Conservation (phyloP, 2,113 vertebrate genomes). For the Turnix velox region DNA sequence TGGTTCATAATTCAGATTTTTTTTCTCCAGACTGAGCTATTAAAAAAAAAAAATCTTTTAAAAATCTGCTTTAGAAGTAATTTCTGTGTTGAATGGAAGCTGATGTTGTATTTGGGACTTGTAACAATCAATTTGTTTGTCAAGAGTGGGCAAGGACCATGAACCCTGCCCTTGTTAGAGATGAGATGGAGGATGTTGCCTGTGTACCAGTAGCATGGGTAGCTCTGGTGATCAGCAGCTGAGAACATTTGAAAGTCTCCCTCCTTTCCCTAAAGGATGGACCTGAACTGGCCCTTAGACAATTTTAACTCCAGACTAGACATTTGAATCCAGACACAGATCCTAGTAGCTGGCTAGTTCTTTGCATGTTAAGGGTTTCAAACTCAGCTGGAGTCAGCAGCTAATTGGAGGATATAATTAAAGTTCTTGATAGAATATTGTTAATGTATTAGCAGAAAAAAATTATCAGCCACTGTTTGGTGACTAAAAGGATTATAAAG, state of each 20-base stretch:
- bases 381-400: neutral
- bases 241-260: neutral
- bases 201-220: rapidly evolving
- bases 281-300: neutral
- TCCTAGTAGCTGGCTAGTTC: neutral
- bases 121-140: neutral
- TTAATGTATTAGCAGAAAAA: neutral
- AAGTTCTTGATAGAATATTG: neutral
- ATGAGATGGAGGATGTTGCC: rapidly evolving
- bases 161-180: neutral
- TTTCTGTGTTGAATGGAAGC: neutral
- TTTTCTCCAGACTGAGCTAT: neutral
- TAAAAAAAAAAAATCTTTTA: neutral
- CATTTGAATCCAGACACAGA: neutral
- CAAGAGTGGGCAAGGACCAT: neutral
- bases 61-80: neutral
- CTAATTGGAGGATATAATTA: neutral
- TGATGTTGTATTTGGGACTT: neutral
- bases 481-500: neutral
- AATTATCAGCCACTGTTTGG: neutral
- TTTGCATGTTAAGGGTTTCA: neutral
- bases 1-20: neutral
- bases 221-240: neutral
- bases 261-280: neutral
- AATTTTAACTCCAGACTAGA: neutral